Percentiles rank a stretch among this genome's conserved stretches.
Conservation (phyloP, 2,888 invertebrate genomes). For the Eupithecia centaureata region DNA sequence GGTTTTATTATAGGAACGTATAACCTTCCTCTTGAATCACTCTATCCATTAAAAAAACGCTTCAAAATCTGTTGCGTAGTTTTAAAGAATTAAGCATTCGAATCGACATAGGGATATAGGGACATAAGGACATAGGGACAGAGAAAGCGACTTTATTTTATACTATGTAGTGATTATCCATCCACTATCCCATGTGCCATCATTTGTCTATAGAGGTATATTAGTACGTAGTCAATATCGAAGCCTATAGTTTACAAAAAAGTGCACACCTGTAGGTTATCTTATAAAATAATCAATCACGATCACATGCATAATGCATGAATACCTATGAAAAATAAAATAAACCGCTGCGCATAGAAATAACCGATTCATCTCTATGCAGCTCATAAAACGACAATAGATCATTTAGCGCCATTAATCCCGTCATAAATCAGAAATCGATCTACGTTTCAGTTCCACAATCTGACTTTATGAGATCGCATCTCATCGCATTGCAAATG, state of each 20-base stretch:
- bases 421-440: constrained; percentile 6
- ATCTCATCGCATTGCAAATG: constrained; percentile 33
- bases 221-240: background rate
- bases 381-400: background rate
- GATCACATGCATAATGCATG: too few relatives aligned
- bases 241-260: background rate
- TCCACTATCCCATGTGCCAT: background rate
- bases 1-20: too few relatives aligned
- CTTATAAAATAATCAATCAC: background rate
- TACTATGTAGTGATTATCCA: too few relatives aligned
- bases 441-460: constrained; percentile 25
- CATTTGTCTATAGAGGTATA: too few relatives aligned
- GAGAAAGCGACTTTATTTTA: too few relatives aligned
- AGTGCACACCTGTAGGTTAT: background rate
- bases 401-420: background rate
- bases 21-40: too few relatives aligned
- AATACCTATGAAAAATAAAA: background rate
- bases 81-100: too few relatives aligned
- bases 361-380: background rate
- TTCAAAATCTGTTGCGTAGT: too few relatives aligned
- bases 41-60: too few relatives aligned
- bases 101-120: too few relatives aligned
- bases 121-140: too few relatives aligned
- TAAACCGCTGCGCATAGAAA: background rate
- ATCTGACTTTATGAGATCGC: constrained; percentile 17